Base-by-base conservation (phyloP, 2,888 invertebrate species). In the Labia minor region DNA sequence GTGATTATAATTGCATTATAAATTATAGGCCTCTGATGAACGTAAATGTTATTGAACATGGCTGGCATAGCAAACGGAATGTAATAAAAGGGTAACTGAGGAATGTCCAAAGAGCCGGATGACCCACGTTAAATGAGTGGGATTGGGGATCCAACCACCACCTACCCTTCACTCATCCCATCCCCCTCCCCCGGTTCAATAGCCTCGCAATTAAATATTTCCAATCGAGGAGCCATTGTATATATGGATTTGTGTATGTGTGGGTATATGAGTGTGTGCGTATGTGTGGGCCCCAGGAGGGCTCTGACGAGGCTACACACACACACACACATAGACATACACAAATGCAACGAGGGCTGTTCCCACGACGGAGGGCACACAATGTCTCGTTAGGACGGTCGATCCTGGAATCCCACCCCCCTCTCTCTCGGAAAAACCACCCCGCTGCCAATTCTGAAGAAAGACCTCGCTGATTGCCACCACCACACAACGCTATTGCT, bases 21-120 rank as follows among this genome's bases (percentile, higher is more conserved):
- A 49, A 49, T 49, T 49, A 49, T 49, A 49, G 49, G 16, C 6
- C n/a, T 4, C 49, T 49, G 49, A 49, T 49, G 49, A 49, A 49
- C 49, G 49, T 49, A 49, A 49, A 49, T 49, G 49, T 49, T 49
- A 49, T 49, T 49, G 49, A 49, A 49, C 49, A 49, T 49, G 49
- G 49, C 49, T 49, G 16, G 49, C 49, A 49, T 49, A 14, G 49
- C 49, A 49, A 49, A 49, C 49, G 49, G 49, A 49, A 49, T 49
- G 49, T 49, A 49, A 49, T 49, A 49, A 49, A 49, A 33, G 33
- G 33, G 33, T 33, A 33, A 16, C 16, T 49, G 49, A 49, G 49
- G 49, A 49, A 49, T 49, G 49, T 16, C 49, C 49, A 49, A 49
- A 49, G 49, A 49, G 49, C 49, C 49, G 49, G 49, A 49, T 49